Conservation (phyloP, 2,888 invertebrate genomes). For the Mythimna lalbum region DNA sequence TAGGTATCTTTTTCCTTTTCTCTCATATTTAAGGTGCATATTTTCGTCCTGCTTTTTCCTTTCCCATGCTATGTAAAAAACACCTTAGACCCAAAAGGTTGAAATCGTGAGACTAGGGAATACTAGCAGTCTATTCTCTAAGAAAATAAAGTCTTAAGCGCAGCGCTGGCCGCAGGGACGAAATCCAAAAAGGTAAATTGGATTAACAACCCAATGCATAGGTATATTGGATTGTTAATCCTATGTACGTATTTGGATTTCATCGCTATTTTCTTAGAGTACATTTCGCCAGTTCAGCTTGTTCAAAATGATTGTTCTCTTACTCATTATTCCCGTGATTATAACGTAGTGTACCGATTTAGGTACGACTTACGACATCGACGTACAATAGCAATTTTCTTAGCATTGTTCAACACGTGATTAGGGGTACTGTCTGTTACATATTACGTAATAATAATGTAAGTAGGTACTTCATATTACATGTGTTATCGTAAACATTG, state of each 20-base stretch:
- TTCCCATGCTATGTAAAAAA: no score
- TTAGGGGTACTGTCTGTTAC: slow-evolving; percentile 29
- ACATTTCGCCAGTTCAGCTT: not conserved
- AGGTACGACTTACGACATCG: slow-evolving; percentile 12
- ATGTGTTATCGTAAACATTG: not conserved
- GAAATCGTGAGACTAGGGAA: not conserved
- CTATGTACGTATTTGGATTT: no score
- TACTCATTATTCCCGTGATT: slow-evolving; percentile 24
- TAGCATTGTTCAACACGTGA: slow-evolving; percentile 39
- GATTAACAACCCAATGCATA: no score
- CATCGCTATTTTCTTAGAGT: no score
- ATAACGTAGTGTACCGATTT: slow-evolving; percentile 10
- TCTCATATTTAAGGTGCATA: no score
- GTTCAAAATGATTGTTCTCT: slow-evolving; percentile 15
- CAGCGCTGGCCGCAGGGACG: no score
- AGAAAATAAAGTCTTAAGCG: no score
- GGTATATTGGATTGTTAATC: no score
- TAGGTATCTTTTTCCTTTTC: no score
- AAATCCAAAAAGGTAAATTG: no score
- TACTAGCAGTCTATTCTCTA: no score
- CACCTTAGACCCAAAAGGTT: not conserved
- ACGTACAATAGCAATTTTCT: slow-evolving; percentile 49
- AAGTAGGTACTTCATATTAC: slow-evolving; percentile 10
- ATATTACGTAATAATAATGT: slow-evolving; percentile 11
- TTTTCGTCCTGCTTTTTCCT: no score